Evolutionary conservation across 2,797 vertebrate genomes (phyloP).

Genomic region (Brachymystax lenok): DNA sequence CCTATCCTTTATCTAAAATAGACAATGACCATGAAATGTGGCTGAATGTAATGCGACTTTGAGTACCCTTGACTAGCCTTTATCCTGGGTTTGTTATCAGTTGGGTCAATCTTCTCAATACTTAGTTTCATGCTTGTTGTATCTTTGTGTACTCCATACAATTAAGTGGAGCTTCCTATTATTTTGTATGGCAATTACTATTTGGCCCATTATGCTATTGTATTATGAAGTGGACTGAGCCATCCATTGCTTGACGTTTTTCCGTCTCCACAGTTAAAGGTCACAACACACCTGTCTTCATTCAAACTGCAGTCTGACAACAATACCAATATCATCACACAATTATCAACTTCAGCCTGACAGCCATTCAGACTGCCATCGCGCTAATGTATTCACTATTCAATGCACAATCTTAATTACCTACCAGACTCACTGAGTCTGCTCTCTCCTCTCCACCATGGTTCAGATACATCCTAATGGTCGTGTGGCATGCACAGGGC

Average conservation of each 20-base stretch:
- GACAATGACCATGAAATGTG: constrained; percentile 57
- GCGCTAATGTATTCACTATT: constrained; percentile 52
- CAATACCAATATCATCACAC: constrained; percentile 27
- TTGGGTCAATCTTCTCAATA: not conserved
- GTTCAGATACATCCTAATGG: constrained; percentile 53
- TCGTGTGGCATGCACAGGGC: constrained; percentile 35
- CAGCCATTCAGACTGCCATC: constrained; percentile 37
- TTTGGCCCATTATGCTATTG: too few species aligned
- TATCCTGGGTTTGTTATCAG: constrained; percentile 18
- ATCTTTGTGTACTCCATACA: not conserved
- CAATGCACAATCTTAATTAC: constrained; percentile 67
- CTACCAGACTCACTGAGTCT: constrained; percentile 31
- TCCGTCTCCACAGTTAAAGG: not conserved
- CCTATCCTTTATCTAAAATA: constrained; percentile 53
- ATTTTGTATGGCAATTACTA: too few species aligned
- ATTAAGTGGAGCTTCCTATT: too few species aligned
- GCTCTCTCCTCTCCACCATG: constrained; percentile 20
- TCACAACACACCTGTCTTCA: constrained; percentile 44
- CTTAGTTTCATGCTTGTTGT: not conserved
- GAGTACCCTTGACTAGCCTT: constrained; percentile 17
- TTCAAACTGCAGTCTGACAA: constrained; percentile 42
- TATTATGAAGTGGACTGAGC: not conserved
- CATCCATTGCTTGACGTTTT: not conserved
- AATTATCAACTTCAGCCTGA: too few species aligned
- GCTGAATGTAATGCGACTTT: constrained; percentile 57